phyloP scores from a whole-genome alignment of 1,140 invertebrate genomes.

The Pachyrhynchus sulphureomaculatus region DNA sequence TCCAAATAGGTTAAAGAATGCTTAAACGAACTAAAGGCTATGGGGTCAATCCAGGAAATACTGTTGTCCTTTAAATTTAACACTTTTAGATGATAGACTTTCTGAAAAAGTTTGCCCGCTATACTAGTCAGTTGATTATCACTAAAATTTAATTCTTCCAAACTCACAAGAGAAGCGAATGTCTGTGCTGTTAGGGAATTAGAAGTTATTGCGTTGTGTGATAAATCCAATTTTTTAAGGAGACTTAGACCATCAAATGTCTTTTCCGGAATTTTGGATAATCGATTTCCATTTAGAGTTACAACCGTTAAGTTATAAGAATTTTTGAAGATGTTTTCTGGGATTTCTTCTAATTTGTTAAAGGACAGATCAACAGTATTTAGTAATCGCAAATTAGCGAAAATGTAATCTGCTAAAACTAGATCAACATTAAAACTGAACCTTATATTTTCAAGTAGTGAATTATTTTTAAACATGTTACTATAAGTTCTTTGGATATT shows the following conservation, averaged over 20 bases:
- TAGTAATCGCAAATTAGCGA: conserved; percentile 9
- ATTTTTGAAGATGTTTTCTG: conserved; percentile 7
- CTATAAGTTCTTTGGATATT: background rate
- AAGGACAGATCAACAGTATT: background rate
- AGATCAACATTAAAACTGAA: conserved; percentile 3
- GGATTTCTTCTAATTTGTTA: conserved; percentile 3
- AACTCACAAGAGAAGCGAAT: background rate
- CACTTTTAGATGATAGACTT: conserved; percentile 1
- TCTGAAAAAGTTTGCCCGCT: no score
- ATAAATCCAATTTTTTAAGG: conserved; percentile 10
- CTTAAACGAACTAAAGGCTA: background rate
- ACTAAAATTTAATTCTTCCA: conserved; percentile 9
- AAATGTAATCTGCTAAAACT: conserved; percentile 8
- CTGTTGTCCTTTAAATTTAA: conserved; percentile 2
- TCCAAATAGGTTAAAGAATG: background rate
- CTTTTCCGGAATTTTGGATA: background rate
- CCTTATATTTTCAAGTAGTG: conserved; percentile 14
- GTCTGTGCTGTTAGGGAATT: background rate
- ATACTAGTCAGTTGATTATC: background rate
- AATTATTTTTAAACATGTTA: conserved; percentile 7
- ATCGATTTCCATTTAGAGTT: background rate
- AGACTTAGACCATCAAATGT: conserved; percentile 3
- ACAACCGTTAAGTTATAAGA: conserved; percentile 1
- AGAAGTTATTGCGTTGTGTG: conserved; percentile 1
- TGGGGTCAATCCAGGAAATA: background rate